Base-by-base conservation (phyloP, 2,888 invertebrate genomes). In the Mesorhabditis spiculigera region DNA sequence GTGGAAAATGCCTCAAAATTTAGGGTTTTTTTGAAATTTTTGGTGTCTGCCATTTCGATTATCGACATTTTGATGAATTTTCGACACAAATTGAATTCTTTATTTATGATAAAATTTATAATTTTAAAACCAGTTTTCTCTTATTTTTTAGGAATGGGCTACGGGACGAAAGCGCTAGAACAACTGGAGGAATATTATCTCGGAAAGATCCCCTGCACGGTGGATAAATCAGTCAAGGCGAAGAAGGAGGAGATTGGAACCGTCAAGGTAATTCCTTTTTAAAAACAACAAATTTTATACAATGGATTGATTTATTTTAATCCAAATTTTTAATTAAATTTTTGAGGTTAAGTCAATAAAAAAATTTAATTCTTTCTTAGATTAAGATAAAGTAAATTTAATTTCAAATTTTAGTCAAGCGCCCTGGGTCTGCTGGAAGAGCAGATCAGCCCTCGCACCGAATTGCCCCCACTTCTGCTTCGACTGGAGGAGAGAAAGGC, bases 121-220 rank as follows among this genome's bases (percentile, higher is more conserved):
- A 28, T 28, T 28, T 28, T 28, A 28, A 28, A 28, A 28, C 3
- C 28, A 28, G n/a, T 28, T 28, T 28, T 28, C 28, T 28, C 1
- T 28, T n/a, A n/a, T 10, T 50, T 50, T 50, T 50, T 50, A 50
- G 58, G 58, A 41, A 45, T 69, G 50, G 41, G 65, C 13, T 72
- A n/a, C n/a, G n/a, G n/a, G n/a, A n/a, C n/a, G 72, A 90, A 93
- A 70, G 95, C 97, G 0, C 86, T 99, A 5, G 89, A 91, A 72
- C 89, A 96, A 61, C 87, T 98, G 5, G 91, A 92, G 71, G 90
- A 93, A 69, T 99, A 98, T 87, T 99, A 94, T 86, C 91, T 92
- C 76, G 91, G 92, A 3, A 91, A 92, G 69, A 84, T 87, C 50
- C 74, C 78, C n/a, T 76, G 75, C 64, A 64, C 81, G 62, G 73